Evolutionary conservation across 2,113 vertebrate genomes (phyloP).

Genomic region (Takifugu flavidus): DNA sequence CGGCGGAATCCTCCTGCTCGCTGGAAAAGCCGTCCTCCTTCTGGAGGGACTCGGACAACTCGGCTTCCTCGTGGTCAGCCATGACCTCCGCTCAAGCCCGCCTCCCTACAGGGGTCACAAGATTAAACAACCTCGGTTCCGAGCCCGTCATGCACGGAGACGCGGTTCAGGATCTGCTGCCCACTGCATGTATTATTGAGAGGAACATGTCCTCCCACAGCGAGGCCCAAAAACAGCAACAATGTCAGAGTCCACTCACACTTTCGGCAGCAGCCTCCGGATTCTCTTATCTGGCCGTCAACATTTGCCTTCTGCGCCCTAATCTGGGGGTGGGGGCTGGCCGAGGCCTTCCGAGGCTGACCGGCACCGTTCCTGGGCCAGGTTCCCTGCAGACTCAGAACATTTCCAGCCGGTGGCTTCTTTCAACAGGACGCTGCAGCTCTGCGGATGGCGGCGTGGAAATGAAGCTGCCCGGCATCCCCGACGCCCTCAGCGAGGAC

Average conservation of each 20-base stretch:
- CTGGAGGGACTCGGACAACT: slow-evolving; percentile 60
- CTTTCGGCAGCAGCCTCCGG: slow-evolving; percentile 16
- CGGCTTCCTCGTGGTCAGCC: slow-evolving; percentile 60
- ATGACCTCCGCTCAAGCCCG: slow-evolving; percentile 44
- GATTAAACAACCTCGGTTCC: background rate
- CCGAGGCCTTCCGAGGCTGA: slow-evolving; percentile 38
- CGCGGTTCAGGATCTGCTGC: slow-evolving; percentile 41
- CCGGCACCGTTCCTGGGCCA: slow-evolving; percentile 22
- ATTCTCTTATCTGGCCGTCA: slow-evolving; percentile 24
- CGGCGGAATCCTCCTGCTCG: slow-evolving; percentile 48
- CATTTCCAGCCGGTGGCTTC: slow-evolving; percentile 14
- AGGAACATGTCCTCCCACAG: slow-evolving; percentile 36
- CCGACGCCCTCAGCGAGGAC: slow-evolving; percentile 22
- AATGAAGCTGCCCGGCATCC: slow-evolving; percentile 34
- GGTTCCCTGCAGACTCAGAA: slow-evolving; percentile 21
- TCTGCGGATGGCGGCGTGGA: slow-evolving; percentile 15
- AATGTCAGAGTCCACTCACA: slow-evolving; percentile 16
- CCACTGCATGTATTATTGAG: slow-evolving; percentile 40
- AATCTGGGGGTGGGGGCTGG: slow-evolving; percentile 27
- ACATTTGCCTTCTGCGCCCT: slow-evolving; percentile 36
- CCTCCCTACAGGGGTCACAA: slow-evolving; percentile 7
- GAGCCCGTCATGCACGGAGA: background rate
- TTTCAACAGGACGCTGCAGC: slow-evolving; percentile 24
- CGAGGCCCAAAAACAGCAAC: slow-evolving; percentile 6
- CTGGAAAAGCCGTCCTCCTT: slow-evolving; percentile 54